Base-by-base conservation (phyloP, 2,113 vertebrate genomes). In the Trochalopteron elliotii region DNA sequence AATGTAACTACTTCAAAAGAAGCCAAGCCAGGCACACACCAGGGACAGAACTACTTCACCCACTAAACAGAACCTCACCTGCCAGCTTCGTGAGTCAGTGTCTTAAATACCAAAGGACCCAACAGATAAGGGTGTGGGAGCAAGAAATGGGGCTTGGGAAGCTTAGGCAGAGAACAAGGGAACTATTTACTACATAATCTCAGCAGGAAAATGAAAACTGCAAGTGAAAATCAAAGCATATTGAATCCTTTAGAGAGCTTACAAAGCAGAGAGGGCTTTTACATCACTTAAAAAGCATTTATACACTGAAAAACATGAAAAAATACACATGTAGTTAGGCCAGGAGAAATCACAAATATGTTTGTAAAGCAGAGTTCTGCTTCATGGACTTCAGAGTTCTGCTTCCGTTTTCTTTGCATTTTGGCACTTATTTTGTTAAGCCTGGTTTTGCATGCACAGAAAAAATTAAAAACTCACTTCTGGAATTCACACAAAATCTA, bases 111-210 rank as follows among this genome's bases (percentile, higher is more conserved):
- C 86, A 87, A 63, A 95, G 76, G 52, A 78, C 86, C 85, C 71
- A 91, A 70, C 89, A 96, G 94, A 94, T 94, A 93, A 92, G 79
- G 86, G 91, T 81, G 96, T 94, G 80, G 89, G 94, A 97, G 89
- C 81, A 92, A 93, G 50, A 92, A 96, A 72, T 55, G 12, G 61
- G 82, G 67, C 59, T 77, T 69, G 49, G 57, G 70, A 95, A 72
- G 70, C 57, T 76, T 61, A 69, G 92, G 50, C 30, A 86, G 39
- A 80, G 42, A 93, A 95, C 68, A 95, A 93, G 87, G 90, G 60
- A 91, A 64, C 35, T 64, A 75, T 90, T 94, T 84, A 95, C 45
- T 33, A 57, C 60, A 63, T 65, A 76, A 85, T 63, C 75, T 65
- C 70, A 90, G 93, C 13, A 89, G 86, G 89, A 93, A 94, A 79